Conservation (phyloP, 2,888 invertebrate species). For the Agonum fuliginosum region DNA sequence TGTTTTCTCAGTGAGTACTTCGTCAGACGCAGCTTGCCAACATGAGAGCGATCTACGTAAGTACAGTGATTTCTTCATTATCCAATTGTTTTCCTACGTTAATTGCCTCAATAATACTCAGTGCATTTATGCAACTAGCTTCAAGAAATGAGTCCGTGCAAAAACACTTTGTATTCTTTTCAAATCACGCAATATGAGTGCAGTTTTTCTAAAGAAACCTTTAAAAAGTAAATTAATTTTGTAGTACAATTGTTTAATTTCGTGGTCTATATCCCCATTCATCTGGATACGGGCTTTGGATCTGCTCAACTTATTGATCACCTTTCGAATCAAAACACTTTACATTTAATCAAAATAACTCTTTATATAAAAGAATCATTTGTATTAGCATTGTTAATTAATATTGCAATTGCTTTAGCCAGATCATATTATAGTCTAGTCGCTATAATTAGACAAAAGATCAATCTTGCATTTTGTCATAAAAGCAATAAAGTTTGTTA, state of each 20-base stretch:
- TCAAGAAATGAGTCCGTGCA: not conserved
- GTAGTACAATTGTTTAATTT: not conserved
- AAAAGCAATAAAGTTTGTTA: too few relatives aligned
- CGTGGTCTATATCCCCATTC: too few relatives aligned
- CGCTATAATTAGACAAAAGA: too few relatives aligned
- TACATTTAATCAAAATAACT: too few relatives aligned
- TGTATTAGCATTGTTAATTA: too few relatives aligned
- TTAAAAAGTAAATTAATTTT: not conserved
- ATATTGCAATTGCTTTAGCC: too few relatives aligned
- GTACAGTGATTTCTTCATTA: slow-evolving; percentile 20
- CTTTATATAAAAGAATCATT: too few relatives aligned
- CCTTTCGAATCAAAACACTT: too few relatives aligned
- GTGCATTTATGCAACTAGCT: not conserved
- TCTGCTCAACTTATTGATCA: too few relatives aligned
- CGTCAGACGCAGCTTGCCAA: not conserved
- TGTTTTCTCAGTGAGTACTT: slow-evolving; percentile 48
- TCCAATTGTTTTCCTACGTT: slow-evolving; percentile 16
- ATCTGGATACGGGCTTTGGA: too few relatives aligned
- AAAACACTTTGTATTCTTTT: not conserved
- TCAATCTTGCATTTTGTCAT: too few relatives aligned
- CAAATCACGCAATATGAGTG: not conserved
- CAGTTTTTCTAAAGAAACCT: not conserved
- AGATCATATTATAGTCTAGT: too few relatives aligned
- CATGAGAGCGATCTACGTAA: slow-evolving; percentile 48
- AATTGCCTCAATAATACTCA: not conserved